Base-by-base conservation (phyloP, 30 jellyfish, hydroid and myxozoan species). In the Haliclystus octoradiatus region DNA sequence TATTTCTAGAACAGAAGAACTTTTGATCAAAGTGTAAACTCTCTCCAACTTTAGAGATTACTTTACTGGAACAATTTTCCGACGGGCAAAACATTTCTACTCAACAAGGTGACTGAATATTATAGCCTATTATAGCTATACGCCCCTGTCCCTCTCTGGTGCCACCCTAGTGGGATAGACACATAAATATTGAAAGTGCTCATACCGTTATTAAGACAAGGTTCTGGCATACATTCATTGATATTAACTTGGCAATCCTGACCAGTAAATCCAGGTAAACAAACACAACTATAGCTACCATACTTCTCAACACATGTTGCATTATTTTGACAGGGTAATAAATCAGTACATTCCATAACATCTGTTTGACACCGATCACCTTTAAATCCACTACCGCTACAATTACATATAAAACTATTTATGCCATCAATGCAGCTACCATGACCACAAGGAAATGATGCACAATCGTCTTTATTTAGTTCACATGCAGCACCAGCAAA, bases 381-480 rank as follows among this genome's bases (percentile, higher is more conserved):
- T 5, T 52, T 23, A 26, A 65, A 81, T n/a, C 94, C 94, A 65
- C 71, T 62, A 5, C 78, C 77, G 47, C 28, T 64, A 34, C 94
- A 81, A 51, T 72, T 73, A 62, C 94, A 81, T 9, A 86, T 72
- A 69, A 26, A 81, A 47, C 50, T 67, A 68, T 81, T 53, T 2
- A 81, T 33, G 5, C 88, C 94, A 67, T 81, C 94, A 52, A 81
- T 81, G 88, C 94, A 81, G 13, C 7, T 28, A 1, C 94, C 94
- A 51, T 72, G 66, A 5, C 57, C 87, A 34, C 94, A 81, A 30
- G 85, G 85, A 31, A 49, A 76, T 19, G 30, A 28, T 52, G 47
- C 28, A 68, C 94, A 81, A 61, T 81, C 94, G 51, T 81, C 53
- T 1, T 57, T 40, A 62, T 81, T 72, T 19, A 65, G 52, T 33